A percentile compares a stretch with the other conserved stretches of the same genome.
These are phyloP conservation scores for Asbolus verrucosus DNA, from an alignment of 1,140 invertebrate genomes.

Conservation along the genomic window DNA sequence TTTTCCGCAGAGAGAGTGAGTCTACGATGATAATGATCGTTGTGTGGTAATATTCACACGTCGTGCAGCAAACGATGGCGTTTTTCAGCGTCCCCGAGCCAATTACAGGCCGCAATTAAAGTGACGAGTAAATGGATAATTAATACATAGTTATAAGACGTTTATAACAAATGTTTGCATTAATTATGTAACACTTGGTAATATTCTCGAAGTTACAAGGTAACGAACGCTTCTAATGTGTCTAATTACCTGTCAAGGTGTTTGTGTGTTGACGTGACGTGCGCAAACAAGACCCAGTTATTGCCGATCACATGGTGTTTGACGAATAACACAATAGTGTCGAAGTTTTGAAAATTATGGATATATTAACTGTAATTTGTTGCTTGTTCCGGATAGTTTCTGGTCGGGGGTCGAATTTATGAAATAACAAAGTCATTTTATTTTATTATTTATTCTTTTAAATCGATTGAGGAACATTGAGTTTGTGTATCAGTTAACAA, in stretches of 20 bases:
- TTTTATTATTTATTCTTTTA: no score
- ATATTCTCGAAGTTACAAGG: conserved; percentile 46
- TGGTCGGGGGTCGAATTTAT: no score
- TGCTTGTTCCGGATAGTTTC: no score
- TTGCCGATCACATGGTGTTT: conserved; percentile 23
- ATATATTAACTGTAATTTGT: no score
- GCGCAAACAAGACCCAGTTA: conserved; percentile 41
- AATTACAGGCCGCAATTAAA: conserved; percentile 11
- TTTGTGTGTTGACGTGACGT: conserved; percentile 38
- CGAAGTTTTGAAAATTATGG: no score
- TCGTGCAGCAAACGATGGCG: neutral
- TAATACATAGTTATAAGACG: conserved; percentile 38
- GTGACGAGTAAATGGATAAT: conserved; percentile 29
- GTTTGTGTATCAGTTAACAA: no score
- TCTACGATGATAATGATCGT: no score
- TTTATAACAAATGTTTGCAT: conserved; percentile 40
- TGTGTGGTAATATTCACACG: no score
- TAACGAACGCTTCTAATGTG: conserved; percentile 45
- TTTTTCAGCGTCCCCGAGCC: conserved; percentile 2
- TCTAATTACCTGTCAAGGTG: conserved; percentile 50
- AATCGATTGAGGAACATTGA: no score
- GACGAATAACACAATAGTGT: neutral
- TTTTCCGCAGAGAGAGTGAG: no score
- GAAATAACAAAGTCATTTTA: no score
- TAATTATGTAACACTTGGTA: conserved; percentile 41